Evolutionary conservation across 1,140 invertebrate genomes (phyloP).

Genomic region (Drosophila pachea): DNA sequence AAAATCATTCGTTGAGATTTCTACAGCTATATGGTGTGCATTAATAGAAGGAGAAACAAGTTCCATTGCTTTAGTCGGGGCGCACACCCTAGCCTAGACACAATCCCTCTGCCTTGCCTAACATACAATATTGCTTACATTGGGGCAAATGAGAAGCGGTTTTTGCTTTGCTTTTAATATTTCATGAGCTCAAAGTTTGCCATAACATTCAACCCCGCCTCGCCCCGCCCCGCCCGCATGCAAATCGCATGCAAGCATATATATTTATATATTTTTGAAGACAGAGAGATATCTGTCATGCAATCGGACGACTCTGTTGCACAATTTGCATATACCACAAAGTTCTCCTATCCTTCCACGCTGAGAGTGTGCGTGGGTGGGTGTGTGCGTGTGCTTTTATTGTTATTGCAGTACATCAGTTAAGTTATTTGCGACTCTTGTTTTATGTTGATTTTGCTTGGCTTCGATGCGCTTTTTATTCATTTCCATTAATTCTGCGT

Average conservation of each 20-base stretch:
- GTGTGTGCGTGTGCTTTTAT: conserved; percentile 11
- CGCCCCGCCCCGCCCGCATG: conserved; percentile 23
- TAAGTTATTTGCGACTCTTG: conserved; percentile 21
- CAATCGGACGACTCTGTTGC: conserved; percentile 29
- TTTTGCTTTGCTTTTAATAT: conserved; percentile 22
- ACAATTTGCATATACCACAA: conserved; percentile 39
- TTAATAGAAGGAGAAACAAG: too few species aligned
- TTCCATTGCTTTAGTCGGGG: not conserved
- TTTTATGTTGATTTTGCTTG: conserved; percentile 20
- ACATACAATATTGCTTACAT: conserved; percentile 7
- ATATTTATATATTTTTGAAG: not conserved
- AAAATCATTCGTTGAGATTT: conserved; percentile 5
- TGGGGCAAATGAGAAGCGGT: too few species aligned
- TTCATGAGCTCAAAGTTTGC: conserved; percentile 20
- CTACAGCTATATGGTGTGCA: conserved; percentile 2
- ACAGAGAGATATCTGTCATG: not conserved
- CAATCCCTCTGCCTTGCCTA: not conserved
- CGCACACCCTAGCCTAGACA: not conserved
- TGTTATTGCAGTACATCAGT: conserved; percentile 14
- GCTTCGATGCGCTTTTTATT: conserved; percentile 40
- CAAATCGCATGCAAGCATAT: conserved; percentile 49
- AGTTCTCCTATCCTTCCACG: conserved; percentile 1
- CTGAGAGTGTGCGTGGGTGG: not conserved
- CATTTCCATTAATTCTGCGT: conserved; percentile 28
- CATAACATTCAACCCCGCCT: conserved; percentile 33